Conservation (phyloP, 2,797 vertebrate genomes). For the Channa striata region DNA sequence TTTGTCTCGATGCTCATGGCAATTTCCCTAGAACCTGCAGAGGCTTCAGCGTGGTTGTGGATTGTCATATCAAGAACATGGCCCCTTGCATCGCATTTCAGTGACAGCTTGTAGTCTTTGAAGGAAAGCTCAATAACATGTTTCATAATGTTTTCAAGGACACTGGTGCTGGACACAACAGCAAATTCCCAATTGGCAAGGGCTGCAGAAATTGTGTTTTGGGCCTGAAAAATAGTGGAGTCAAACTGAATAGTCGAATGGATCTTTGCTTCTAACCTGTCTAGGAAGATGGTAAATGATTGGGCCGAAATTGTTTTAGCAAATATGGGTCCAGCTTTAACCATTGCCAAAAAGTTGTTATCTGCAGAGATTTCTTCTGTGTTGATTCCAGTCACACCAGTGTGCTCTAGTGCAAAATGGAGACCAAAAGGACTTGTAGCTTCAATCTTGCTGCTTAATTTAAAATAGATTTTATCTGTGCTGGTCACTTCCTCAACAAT, state of each 20-base stretch:
- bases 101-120: slow-evolving; percentile 83
- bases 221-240: slow-evolving; percentile 83
- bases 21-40: slow-evolving; percentile 80
- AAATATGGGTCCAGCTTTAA: slow-evolving; percentile 83
- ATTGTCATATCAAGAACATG: slow-evolving; percentile 80
- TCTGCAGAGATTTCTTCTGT: slow-evolving; percentile 78
- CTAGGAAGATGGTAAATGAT: slow-evolving; percentile 73
- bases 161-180: slow-evolving; percentile 85
- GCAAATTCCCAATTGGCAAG: slow-evolving; percentile 79
- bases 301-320: slow-evolving; percentile 80
- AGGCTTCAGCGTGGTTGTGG: slow-evolving; percentile 85
- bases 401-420: slow-evolving; percentile 79
- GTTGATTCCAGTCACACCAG: slow-evolving; percentile 71
- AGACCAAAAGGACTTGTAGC: slow-evolving; percentile 86
- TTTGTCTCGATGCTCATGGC: slow-evolving; percentile 87
- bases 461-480: slow-evolving; percentile 70
- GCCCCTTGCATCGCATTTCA: slow-evolving; percentile 87
- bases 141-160: slow-evolving; percentile 83
- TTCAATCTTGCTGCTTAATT: slow-evolving; percentile 80
- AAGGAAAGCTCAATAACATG: slow-evolving; percentile 85
- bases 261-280: slow-evolving; percentile 77
- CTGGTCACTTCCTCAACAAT: slow-evolving; percentile 76
- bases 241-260: slow-evolving; percentile 86
- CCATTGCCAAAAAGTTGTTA: slow-evolving; percentile 78
- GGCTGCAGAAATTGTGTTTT: slow-evolving; percentile 84